Percentiles rank a stretch among this genome's conserved stretches.
These are phyloP conservation scores for Pachyseris speciosa DNA, from an alignment of 64 coral and sea anemone species.

Conservation along the genomic window DNA sequence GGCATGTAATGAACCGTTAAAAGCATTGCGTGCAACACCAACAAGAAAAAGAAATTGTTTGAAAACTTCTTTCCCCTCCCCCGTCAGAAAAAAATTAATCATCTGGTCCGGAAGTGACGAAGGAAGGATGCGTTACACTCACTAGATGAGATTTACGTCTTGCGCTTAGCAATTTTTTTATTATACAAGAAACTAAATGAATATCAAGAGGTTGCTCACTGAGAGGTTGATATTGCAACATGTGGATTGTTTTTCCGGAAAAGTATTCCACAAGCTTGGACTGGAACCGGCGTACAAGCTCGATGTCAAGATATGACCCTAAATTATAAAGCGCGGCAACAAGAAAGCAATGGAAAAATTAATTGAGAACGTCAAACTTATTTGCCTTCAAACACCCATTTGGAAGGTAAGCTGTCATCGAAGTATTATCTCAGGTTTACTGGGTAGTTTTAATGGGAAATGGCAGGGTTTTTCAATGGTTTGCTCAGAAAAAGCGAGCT, in stretches of 20 bases:
- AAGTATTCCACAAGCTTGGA: conserved; percentile 8
- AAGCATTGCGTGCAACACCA: too few relatives aligned
- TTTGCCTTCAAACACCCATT: conserved; percentile 41
- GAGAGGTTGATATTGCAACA: neutral
- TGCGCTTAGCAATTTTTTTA: too few relatives aligned
- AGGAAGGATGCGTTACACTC: too few relatives aligned
- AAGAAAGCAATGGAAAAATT: too few relatives aligned
- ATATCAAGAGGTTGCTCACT: too few relatives aligned
- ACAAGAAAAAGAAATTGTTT: too few relatives aligned
- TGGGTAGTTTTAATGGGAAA: conserved; percentile 36
- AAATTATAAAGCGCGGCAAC: conserved; percentile 10
- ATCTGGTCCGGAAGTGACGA: too few relatives aligned
- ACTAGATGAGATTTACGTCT: too few relatives aligned
- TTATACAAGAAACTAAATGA: too few relatives aligned
- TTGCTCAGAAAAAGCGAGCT: conserved; percentile 47
- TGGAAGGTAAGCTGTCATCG: conserved; percentile 47
- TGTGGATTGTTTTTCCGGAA: conserved; percentile 7
- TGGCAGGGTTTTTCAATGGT: conserved; percentile 27
- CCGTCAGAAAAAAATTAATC: too few relatives aligned
- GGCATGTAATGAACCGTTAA: too few relatives aligned
- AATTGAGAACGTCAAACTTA: conserved; percentile 29
- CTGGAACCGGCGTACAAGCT: conserved; percentile 20
- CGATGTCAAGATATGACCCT: conserved; percentile 30
- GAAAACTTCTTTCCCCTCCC: too few relatives aligned
- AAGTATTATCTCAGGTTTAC: conserved; percentile 43